Evolutionary conservation across 2,797 vertebrate genomes (phyloP), one percentile per base, ranked within the genome.

Genomic region (Ctenopoma kingsleyae): DNA sequence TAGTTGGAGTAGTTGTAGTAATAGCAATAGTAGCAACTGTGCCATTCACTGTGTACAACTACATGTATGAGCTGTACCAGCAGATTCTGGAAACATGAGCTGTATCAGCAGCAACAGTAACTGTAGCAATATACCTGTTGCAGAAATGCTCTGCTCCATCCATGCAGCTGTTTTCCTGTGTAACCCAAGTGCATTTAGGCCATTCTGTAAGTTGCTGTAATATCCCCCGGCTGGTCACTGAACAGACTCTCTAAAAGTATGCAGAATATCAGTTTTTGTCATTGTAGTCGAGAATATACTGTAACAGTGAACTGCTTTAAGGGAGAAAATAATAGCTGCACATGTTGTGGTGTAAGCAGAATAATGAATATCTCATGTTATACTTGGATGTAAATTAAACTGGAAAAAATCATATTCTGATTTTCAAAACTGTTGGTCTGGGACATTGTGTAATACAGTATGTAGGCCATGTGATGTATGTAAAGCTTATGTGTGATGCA

Each of bases 111-210:
- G 67, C 50, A 47, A 20, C 0, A 38, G 32, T 27, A 5, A 12
- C 10, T 12, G 19, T 15, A 9, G 11, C 3, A 7, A 43, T 8
- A 5, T 4, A n/a, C 23, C 36, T 40, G 62, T 13, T 30, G 20
- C n/a, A 47, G 5, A 32, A 47, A 3, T 23, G 48, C 13, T 41
- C 50, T 3, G 0, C 25, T 69, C 4, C 1, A 1, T 13, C 49
- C 27, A 11, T 22, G 75, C 78, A 83, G 65, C 70, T 60, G 72
- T 56, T 81, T 40, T 83, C 66, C 76, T 67, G 43, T 67, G 22
- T 25, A 8, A 43, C 10, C 0, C 58, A 41, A 53, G 6, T 43
- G 6, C n/a, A 41, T 8, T 0, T 46, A 40, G 56, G 46, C 8
- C n/a, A 20, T 9, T 59, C 1, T 56, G 38, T 10, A 8, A 48